These are phyloP conservation scores for Tetraodon nigroviridis DNA, from an alignment of 2,113 vertebrate species.

Conservation along the genomic window DNA sequence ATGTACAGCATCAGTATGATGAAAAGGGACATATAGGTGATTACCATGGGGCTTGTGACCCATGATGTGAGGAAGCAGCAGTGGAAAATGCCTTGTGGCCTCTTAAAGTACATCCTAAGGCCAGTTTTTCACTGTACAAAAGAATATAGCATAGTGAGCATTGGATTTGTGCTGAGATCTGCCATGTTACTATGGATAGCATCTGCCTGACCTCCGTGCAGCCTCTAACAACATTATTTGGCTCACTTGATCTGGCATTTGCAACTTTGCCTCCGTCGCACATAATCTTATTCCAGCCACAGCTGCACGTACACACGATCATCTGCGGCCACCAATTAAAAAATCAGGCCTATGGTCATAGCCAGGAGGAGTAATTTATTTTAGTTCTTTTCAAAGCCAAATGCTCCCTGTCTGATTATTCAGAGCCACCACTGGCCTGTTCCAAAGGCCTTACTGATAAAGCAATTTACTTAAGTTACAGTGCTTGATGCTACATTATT, in stretches of 20 bases:
- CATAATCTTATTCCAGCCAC: slow-evolving; percentile 32
- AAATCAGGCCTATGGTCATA: slow-evolving; percentile 26
- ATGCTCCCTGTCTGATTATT: slow-evolving; percentile 33
- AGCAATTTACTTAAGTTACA: slow-evolving; percentile 34
- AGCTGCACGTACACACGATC: slow-evolving; percentile 39
- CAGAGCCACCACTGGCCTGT: slow-evolving; percentile 16
- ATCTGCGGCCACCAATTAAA: slow-evolving; percentile 49
- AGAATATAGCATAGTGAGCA: slow-evolving; percentile 18
- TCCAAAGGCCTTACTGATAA: slow-evolving; percentile 26
- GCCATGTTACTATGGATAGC: slow-evolving; percentile 38
- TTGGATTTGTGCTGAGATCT: slow-evolving; percentile 32
- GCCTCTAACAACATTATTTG: slow-evolving; percentile 37
- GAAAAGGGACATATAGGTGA: too few relatives aligned
- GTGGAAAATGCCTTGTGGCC: background rate
- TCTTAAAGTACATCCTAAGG: background rate
- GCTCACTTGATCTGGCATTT: slow-evolving; percentile 62
- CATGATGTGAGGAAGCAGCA: too few relatives aligned
- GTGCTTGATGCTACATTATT: slow-evolving; percentile 25
- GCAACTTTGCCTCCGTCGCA: slow-evolving; percentile 42
- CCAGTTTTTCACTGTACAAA: slow-evolving; percentile 5
- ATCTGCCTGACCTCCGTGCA: slow-evolving; percentile 22
- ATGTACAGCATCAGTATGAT: too few relatives aligned
- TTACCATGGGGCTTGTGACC: too few relatives aligned
- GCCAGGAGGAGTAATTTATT: slow-evolving; percentile 48
- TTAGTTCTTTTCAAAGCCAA: slow-evolving; percentile 44